Base-by-base conservation (phyloP, 2,113 vertebrate genomes). In the Platysteira castanea region DNA sequence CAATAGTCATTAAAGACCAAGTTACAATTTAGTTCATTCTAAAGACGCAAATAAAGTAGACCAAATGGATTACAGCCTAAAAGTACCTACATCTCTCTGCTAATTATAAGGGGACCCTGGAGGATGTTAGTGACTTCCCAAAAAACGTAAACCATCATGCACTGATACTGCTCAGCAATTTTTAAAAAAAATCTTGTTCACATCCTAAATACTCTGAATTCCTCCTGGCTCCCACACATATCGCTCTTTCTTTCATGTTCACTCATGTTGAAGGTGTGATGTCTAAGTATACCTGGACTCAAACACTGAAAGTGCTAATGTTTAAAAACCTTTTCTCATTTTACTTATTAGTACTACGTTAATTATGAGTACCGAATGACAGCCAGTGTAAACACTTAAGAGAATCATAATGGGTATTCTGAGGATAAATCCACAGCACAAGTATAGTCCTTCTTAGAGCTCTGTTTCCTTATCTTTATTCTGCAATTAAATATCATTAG, bases 401-500 rank as follows among this genome's bases (percentile, higher is more conserved):
- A 49, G 8, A 56, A 61, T 27, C 16, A 11, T 17, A 14, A 15
- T 47, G 30, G 47, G 20, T 50, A 46, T 15, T 86, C 28, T 56
- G 35, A 77, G 22, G 5, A 41, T 44, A 78, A 73, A 84, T 49
- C 10, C 50, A 44, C 15, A 67, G 12, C 26, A 74, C 17, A 42
- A 46, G 5, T 14, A 35, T 61, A 33, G 46, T 92, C 5, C 9
- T 75, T 65, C 50, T 70, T 84, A 35, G 56, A 65, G 10, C 3
- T 54, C 17, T 74, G 10, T 80, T 84, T 93, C 30, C n/a, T 41
- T 54, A 23, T 74, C 6, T 42, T 74, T 87, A 31, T 67, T 89
- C 30, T 95, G 35, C 18, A 87, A 49, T 80, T 83, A 61, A 91
- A 92, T 56, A 44, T 63, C 22, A 65, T 65, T 69, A 81, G 4